A percentile compares a stretch with the other conserved stretches of the same genome.
These are phyloP conservation scores for Lepeophtheirus nordmannii DNA, from an alignment of 2,888 invertebrate species.

Conservation along the genomic window DNA sequence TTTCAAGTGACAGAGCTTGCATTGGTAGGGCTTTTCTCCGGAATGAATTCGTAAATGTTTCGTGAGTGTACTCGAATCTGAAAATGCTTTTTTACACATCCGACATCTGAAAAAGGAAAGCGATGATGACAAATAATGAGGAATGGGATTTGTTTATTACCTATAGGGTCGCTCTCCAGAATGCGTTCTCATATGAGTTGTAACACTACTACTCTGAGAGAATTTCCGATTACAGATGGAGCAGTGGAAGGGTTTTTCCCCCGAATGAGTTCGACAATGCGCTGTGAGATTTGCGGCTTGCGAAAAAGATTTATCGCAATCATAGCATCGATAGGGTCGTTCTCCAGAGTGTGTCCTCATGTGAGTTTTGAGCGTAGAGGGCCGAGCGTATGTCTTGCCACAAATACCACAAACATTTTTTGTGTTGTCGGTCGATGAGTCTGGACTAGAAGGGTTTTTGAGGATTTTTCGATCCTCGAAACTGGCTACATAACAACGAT, in stretches of 20 bases:
- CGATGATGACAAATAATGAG: background rate
- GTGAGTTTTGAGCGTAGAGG: constrained; percentile 92
- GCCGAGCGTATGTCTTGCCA: constrained; percentile 84
- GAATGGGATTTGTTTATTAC: constrained; percentile 28
- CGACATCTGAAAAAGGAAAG: constrained; percentile 48
- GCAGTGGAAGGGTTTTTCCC: constrained; percentile 95
- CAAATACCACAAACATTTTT: constrained; percentile 85
- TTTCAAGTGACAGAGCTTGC: constrained; percentile 81
- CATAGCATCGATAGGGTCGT: constrained; percentile 72
- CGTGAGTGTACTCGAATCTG: constrained; percentile 92
- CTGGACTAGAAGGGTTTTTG: constrained; percentile 32
- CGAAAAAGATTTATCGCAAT: constrained; percentile 90
- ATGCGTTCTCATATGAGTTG: constrained; percentile 99
- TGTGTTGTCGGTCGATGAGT: constrained; percentile 29
- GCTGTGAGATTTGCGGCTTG: constrained; percentile 97
- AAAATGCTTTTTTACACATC: constrained; percentile 94
- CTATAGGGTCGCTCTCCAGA: constrained; percentile 93
- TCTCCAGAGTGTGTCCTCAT: constrained; percentile 90
- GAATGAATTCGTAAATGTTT: constrained; percentile 82
- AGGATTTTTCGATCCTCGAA: constrained; percentile 28
- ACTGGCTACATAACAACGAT: constrained; percentile 26
- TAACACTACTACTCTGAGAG: constrained; percentile 82
- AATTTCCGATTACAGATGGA: constrained; percentile 91
- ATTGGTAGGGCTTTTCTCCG: constrained; percentile 93
- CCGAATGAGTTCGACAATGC: constrained; percentile 85